Conservation (phyloP, 2,888 invertebrate species). For the Andrena chrysosceles region DNA sequence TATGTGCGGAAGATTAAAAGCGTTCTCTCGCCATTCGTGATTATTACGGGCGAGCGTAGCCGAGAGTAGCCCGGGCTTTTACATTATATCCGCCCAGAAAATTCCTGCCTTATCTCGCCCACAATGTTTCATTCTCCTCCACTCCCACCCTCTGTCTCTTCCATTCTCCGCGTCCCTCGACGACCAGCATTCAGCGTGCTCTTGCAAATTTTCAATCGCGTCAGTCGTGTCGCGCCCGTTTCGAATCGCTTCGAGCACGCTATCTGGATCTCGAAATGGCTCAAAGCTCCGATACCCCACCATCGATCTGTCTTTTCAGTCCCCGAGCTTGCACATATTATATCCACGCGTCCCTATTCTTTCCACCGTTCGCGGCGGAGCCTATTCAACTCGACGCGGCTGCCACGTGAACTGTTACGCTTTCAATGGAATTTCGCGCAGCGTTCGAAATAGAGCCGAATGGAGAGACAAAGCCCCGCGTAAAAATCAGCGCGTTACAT, state of each 20-base stretch:
- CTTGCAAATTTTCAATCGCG: conserved; percentile 55
- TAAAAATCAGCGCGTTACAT: too few species aligned
- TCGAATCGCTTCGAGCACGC: conserved; percentile 34
- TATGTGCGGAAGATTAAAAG: conserved; percentile 57
- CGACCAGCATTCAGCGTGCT: conserved; percentile 26
- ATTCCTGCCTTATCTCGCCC: conserved; percentile 58
- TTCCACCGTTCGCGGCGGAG: not conserved
- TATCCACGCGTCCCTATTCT: conserved; percentile 4
- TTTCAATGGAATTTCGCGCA: not conserved
- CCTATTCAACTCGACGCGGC: not conserved
- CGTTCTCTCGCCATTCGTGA: conserved; percentile 46
- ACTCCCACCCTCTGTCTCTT: not conserved
- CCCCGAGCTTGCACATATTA: not conserved
- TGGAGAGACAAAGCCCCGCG: too few species aligned
- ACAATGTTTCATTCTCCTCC: conserved; percentile 32
- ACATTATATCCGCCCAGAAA: conserved; percentile 59
- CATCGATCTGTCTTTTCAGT: conserved; percentile 38
- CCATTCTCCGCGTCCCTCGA: conserved; percentile 17
- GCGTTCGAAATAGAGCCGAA: too few species aligned
- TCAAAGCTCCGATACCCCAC: conserved; percentile 19
- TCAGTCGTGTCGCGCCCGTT: conserved; percentile 20
- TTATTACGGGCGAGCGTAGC: conserved; percentile 46
- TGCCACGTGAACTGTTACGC: not conserved
- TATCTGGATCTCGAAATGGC: conserved; percentile 37
- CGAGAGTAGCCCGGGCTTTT: conserved; percentile 40